Evolutionary conservation across 2,888 invertebrate species (phyloP).

Genomic region (Rosalia funebris): DNA sequence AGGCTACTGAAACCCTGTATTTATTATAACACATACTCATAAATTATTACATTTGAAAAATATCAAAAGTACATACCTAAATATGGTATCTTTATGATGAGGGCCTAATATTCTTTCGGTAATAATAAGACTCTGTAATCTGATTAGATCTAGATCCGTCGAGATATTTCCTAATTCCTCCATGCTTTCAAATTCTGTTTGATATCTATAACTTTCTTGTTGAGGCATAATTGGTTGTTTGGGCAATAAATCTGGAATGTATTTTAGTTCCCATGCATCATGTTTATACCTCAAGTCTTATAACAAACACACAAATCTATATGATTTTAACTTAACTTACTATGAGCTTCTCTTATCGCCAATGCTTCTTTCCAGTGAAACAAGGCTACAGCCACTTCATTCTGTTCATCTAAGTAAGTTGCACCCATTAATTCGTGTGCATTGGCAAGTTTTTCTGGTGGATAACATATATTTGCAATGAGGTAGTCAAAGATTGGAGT

Average conservation of each 20-base stretch:
- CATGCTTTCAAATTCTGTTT: conserved; percentile 77
- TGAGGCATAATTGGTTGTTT: conserved; percentile 69
- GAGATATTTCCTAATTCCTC: conserved; percentile 79
- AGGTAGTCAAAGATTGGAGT: conserved; percentile 78
- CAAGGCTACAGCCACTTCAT: conserved; percentile 77
- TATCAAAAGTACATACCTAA: conserved; percentile 62
- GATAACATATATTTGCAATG: conserved; percentile 71
- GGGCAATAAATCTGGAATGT: conserved; percentile 54
- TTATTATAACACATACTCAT: too few species aligned
- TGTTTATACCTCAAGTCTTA: too few species aligned
- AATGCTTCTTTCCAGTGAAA: conserved; percentile 85
- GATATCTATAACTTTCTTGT: conserved; percentile 73
- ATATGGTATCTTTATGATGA: conserved; percentile 88
- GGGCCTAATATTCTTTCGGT: conserved; percentile 88
- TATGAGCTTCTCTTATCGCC: conserved; percentile 67
- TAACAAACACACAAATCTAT: too few species aligned
- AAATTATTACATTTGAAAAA: too few species aligned
- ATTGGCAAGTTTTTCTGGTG: conserved; percentile 78
- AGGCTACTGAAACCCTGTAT: too few species aligned
- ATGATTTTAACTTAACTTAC: too few species aligned
- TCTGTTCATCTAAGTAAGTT: conserved; percentile 88
- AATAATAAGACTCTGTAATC: conserved; percentile 88
- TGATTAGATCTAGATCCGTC: conserved; percentile 84
- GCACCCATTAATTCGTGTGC: conserved; percentile 89
- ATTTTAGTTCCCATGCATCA: too few species aligned